Conservation (phyloP, 2,797 vertebrate genomes). For the Parauchenoglanis ngamensis region DNA sequence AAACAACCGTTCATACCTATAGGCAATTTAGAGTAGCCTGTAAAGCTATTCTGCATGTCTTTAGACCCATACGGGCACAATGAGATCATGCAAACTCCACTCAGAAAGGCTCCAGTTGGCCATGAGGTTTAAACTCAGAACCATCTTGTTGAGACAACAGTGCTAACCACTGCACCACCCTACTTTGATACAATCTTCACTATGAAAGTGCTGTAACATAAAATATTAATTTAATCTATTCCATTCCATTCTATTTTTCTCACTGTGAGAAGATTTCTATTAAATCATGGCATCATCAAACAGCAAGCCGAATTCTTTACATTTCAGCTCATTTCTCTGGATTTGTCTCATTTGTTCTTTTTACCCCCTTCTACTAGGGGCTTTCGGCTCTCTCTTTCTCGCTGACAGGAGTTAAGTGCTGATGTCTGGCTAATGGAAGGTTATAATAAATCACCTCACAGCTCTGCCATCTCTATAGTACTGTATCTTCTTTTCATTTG, state of each 20-base stretch:
- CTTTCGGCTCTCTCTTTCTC: conserved; percentile 28
- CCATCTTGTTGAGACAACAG: too few species aligned
- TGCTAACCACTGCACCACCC: too few species aligned
- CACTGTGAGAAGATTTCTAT: conserved; percentile 5
- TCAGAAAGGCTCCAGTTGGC: too few species aligned
- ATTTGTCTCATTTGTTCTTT: conserved; percentile 13
- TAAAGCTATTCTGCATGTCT: too few species aligned
- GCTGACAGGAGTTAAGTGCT: conserved; percentile 41
- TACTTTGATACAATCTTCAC: not conserved
- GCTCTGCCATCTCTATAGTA: conserved; percentile 9
- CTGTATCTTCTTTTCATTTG: conserved; percentile 39
- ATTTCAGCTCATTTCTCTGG: conserved; percentile 22
- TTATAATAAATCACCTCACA: conserved; percentile 45
- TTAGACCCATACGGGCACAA: too few species aligned
- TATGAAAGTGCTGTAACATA: not conserved
- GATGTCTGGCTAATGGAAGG: conserved; percentile 45
- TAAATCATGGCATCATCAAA: conserved; percentile 34
- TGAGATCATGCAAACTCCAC: too few species aligned
- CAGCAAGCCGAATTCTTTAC: not conserved
- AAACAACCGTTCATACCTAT: too few species aligned
- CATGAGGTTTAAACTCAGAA: too few species aligned
- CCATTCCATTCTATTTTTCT: not conserved
- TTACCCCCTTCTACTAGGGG: conserved; percentile 6
- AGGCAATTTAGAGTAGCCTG: too few species aligned
- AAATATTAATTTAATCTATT: not conserved